phyloP scores from a whole-genome alignment of 2,797 vertebrate species.

The Gambusia yucatana region DNA sequence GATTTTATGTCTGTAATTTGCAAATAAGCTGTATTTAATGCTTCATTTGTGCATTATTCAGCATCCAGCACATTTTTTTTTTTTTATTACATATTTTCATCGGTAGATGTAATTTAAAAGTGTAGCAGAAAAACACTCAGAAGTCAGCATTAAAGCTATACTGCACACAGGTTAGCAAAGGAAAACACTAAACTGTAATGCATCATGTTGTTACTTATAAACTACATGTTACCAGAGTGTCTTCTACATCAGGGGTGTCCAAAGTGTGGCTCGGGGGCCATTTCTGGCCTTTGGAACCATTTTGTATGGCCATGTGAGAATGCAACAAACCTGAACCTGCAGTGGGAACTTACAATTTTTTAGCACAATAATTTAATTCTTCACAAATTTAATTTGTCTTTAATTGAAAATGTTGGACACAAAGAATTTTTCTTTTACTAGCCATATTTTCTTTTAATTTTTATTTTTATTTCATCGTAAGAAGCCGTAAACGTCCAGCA shows the following conservation, averaged over 20 bases:
- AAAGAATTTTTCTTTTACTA: no score
- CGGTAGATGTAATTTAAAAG: conserved; percentile 20
- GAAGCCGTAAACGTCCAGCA: no score
- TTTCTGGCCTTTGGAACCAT: no score
- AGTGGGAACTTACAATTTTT: no score
- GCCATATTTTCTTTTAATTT: no score
- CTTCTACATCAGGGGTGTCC: conserved; percentile 10
- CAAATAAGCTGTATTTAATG: conserved; percentile 25
- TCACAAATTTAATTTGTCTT: no score
- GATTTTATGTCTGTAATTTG: conserved; percentile 32
- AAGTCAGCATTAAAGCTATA: conserved; percentile 37
- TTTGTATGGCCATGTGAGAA: no score
- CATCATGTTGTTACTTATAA: conserved; percentile 10
- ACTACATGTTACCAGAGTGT: conserved; percentile 22
- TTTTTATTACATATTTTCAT: conserved; percentile 26
- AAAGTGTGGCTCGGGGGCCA: no score
- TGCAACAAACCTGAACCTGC: no score
- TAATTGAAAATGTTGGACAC: no score
- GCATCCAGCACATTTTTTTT: conserved; percentile 2
- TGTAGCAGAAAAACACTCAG: conserved; percentile 35
- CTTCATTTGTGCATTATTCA: conserved; percentile 11
- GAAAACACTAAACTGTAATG: conserved; percentile 50
- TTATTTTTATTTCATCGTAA: no score
- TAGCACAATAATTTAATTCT: no score
- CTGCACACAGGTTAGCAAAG: conserved; percentile 15